Conservation (phyloP, 2,113 vertebrate species). For the Plotosus lineatus region DNA sequence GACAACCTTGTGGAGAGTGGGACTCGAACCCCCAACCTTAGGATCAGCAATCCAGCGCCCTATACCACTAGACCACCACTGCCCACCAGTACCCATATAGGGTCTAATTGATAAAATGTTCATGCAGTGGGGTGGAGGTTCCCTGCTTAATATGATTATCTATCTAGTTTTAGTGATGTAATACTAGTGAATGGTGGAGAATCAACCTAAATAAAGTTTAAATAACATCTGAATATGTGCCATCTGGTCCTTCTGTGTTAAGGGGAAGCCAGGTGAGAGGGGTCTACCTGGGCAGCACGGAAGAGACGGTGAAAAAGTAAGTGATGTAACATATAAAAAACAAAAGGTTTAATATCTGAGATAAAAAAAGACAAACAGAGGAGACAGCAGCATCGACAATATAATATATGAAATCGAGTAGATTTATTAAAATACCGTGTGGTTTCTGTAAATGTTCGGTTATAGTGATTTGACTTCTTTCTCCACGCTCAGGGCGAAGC, state of each 20-base stretch:
- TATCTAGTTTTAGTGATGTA: not conserved
- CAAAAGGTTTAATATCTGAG: not conserved
- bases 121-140: too few species aligned
- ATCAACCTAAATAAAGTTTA: not conserved
- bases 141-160: too few species aligned
- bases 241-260: constrained; percentile 4
- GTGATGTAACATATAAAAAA: not conserved
- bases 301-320: constrained; percentile 51
- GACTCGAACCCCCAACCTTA: too few species aligned
- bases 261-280: constrained; percentile 56
- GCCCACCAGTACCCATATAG: too few species aligned
- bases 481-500: constrained; percentile 46
- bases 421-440: not conserved
- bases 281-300: constrained; percentile 50
- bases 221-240: not conserved
- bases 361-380: not conserved
- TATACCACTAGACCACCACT: too few species aligned
- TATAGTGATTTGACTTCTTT: not conserved
- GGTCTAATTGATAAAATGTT: too few species aligned
- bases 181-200: not conserved
- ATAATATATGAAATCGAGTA: not conserved
- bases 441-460: not conserved
- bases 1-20: too few species aligned
- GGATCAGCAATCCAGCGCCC: too few species aligned
- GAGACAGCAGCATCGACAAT: too few species aligned